A percentile compares a stretch with the other conserved stretches of the same genome.
Conservation (phyloP, 2,888 invertebrate species). For the Zaprionus bogoriensis region DNA sequence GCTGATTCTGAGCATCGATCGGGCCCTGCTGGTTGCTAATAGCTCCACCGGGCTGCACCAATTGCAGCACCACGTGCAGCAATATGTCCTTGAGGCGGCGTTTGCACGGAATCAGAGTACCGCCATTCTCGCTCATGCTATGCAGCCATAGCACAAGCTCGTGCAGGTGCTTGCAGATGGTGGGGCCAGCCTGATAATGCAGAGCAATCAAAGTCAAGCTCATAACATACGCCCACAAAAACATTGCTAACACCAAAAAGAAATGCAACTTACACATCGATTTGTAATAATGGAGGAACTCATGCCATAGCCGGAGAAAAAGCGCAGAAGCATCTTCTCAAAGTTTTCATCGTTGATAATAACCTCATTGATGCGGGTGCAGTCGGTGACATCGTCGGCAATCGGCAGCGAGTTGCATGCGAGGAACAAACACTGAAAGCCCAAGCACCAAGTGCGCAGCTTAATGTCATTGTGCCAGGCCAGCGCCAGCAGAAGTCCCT, state of each 20-base stretch:
- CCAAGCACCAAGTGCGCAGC: slow-evolving; percentile 89
- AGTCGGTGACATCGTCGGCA: slow-evolving; percentile 73
- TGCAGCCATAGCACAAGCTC: slow-evolving; percentile 88
- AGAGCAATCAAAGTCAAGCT: not conserved
- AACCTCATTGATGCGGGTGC: slow-evolving; percentile 84
- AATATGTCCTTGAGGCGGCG: slow-evolving; percentile 84
- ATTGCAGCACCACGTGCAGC: slow-evolving; percentile 88
- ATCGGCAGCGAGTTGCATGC: slow-evolving; percentile 86
- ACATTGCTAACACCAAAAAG: no score
- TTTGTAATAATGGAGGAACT: slow-evolving; percentile 81
- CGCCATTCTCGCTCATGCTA: slow-evolving; percentile 86
- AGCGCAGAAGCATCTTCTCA: slow-evolving; percentile 86
- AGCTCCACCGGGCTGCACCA: slow-evolving; percentile 88
- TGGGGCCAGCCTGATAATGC: slow-evolving; percentile 87
- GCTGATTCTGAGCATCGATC: slow-evolving; percentile 89
- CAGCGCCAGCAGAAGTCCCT: slow-evolving; percentile 87
- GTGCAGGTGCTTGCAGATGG: slow-evolving; percentile 88
- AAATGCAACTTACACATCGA: slow-evolving; percentile 78
- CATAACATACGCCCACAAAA: not conserved
- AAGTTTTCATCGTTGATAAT: slow-evolving; percentile 87
- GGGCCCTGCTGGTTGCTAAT: slow-evolving; percentile 87
- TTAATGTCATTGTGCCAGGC: slow-evolving; percentile 88
- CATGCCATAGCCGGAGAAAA: slow-evolving; percentile 87
- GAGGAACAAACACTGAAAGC: slow-evolving; percentile 88
- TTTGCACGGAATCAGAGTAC: slow-evolving; percentile 83